Percentiles rank a stretch among this genome's conserved stretches.
Evolutionary conservation across 2,888 invertebrate species (phyloP).

Genomic region (Agapostemon virescens): DNA sequence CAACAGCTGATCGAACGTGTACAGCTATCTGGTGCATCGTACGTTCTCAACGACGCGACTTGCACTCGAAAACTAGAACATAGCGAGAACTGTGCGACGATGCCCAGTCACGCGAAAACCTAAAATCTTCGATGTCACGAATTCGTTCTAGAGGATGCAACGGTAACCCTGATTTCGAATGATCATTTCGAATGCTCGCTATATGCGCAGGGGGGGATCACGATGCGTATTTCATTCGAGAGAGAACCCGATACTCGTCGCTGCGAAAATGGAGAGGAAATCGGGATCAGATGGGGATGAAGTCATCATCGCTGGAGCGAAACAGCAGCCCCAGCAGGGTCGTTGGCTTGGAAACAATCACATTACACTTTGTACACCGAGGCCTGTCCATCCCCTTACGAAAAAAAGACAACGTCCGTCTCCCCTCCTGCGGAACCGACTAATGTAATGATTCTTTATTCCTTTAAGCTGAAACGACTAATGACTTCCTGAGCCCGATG

Average conservation of each 20-base stretch:
- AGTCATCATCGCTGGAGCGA: constrained; percentile 73
- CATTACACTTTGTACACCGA: constrained; percentile 76
- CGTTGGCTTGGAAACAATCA: constrained; percentile 80
- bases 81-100: no score
- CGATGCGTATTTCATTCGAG: constrained; percentile 25
- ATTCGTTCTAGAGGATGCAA: not conserved
- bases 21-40: no score
- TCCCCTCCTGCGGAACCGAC: constrained; percentile 51
- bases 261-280: constrained; percentile 55
- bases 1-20: no score
- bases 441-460: constrained; percentile 74
- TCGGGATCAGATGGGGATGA: constrained; percentile 71
- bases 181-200: not conserved
- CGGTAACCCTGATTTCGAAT: not conserved
- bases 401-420: constrained; percentile 14
- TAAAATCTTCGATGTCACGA: no score
- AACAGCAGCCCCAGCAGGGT: constrained; percentile 61
- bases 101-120: no score
- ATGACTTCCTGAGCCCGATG: constrained; percentile 57
- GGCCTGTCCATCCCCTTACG: constrained; percentile 57
- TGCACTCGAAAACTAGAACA: no score
- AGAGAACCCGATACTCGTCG: constrained; percentile 21
- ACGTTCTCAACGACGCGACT: no score
- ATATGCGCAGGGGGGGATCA: not conserved
- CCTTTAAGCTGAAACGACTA: constrained; percentile 68